phyloP scores from a whole-genome alignment of 2,797 vertebrate genomes.

The Mormyrus proboscirostris region DNA sequence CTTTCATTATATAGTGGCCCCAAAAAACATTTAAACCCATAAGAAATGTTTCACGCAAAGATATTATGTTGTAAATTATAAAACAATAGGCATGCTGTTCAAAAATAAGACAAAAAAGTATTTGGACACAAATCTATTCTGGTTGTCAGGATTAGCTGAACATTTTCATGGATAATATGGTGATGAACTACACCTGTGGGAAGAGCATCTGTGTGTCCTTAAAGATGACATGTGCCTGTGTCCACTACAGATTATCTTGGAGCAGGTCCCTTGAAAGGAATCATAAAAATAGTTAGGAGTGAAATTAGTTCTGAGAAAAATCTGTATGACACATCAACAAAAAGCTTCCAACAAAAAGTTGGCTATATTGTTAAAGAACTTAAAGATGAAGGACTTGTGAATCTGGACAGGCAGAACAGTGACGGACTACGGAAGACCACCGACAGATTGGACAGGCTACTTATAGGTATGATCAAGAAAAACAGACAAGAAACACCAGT shows the following conservation, averaged over 20 bases:
- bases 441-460: too few relatives aligned
- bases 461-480: too few relatives aligned
- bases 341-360: not conserved
- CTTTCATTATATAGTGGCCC: not conserved
- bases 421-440: too few relatives aligned
- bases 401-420: too few relatives aligned
- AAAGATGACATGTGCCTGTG: not conserved
- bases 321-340: not conserved
- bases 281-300: not conserved
- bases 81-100: not conserved
- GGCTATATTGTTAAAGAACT: too few relatives aligned
- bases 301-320: not conserved
- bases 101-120: not conserved
- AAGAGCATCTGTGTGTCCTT: not conserved
- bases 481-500: too few relatives aligned
- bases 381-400: too few relatives aligned
- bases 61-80: not conserved
- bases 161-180: not conserved
- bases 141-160: too few relatives aligned
- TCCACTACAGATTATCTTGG: not conserved
- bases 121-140: not conserved
- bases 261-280: not conserved
- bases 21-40: too few relatives aligned
- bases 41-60: not conserved
- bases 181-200: not conserved